Evolutionary conservation across 2,888 invertebrate genomes (phyloP).

Genomic region (Steinernema carpocapsae): DNA sequence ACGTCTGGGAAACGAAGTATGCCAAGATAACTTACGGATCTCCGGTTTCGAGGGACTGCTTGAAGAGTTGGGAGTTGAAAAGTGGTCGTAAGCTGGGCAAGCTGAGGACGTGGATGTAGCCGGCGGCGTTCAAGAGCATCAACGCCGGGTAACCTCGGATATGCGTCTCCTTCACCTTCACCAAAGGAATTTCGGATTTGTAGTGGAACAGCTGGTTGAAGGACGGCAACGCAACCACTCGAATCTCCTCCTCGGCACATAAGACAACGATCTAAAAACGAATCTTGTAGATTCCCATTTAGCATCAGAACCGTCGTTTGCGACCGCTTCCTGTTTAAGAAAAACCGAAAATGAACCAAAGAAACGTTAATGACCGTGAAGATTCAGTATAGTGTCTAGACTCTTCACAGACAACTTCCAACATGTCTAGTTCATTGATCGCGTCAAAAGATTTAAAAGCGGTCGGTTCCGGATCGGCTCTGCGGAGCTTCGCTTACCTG

Average conservation of each 20-base stretch:
- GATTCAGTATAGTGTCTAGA: too few species aligned
- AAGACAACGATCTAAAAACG: slow-evolving; percentile 55
- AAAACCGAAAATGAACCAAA: too few species aligned
- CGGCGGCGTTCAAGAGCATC: slow-evolving; percentile 60
- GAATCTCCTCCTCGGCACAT: slow-evolving; percentile 62
- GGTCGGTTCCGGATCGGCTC: too few species aligned
- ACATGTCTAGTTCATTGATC: too few species aligned
- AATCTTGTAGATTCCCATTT: too few species aligned
- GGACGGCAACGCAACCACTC: slow-evolving; percentile 61
- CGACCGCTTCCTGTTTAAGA: too few species aligned
- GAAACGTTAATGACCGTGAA: too few species aligned
- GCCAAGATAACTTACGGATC: slow-evolving; percentile 62
- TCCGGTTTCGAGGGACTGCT: slow-evolving; percentile 71
- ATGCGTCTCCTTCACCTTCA: slow-evolving; percentile 61
- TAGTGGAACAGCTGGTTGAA: slow-evolving; percentile 60
- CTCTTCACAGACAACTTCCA: too few species aligned
- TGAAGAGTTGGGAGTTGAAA: slow-evolving; percentile 90
- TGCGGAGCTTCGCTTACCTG: slow-evolving; percentile 35
- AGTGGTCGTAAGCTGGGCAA: slow-evolving; percentile 91
- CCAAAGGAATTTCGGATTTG: slow-evolving; percentile 62
- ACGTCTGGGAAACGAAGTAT: slow-evolving; percentile 18
- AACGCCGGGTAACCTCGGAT: slow-evolving; percentile 64
- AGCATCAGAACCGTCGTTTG: too few species aligned
- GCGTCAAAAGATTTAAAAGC: too few species aligned
- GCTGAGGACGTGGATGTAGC: slow-evolving; percentile 87